Percentiles rank a stretch among this genome's conserved stretches.
Conservation (phyloP, 2,888 invertebrate species). For the Adelognathus sp. region DNA sequence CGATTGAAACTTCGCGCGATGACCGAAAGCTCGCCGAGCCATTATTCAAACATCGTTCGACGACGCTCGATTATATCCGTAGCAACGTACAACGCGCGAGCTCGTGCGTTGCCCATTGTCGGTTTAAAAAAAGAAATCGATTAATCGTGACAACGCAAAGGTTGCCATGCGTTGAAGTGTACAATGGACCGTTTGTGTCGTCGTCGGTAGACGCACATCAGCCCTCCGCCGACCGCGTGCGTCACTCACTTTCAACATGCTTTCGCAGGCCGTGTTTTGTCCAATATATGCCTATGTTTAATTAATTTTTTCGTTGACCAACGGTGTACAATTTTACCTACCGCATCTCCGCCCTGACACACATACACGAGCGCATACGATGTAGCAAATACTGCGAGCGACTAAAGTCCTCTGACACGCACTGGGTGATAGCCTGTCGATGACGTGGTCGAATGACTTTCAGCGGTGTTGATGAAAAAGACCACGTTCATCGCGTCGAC, state of each 20-base stretch:
- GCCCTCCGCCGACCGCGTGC: slow-evolving; percentile 41
- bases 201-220: slow-evolving; percentile 53
- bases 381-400: not conserved
- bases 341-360: not conserved
- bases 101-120: not conserved
- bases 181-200: slow-evolving; percentile 61
- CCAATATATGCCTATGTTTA: slow-evolving; percentile 59
- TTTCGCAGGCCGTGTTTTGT: slow-evolving; percentile 31
- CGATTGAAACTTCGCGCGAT: not conserved
- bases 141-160: slow-evolving; percentile 62
- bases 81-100: slow-evolving; percentile 49
- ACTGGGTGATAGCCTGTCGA: not conserved
- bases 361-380: not conserved
- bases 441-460: slow-evolving; percentile 9
- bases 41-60: slow-evolving; percentile 18
- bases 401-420: not conserved
- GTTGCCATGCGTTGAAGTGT: slow-evolving; percentile 50
- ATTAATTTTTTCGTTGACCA: slow-evolving; percentile 62
- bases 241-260: slow-evolving; percentile 43
- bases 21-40: not conserved
- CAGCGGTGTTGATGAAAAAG: not conserved
- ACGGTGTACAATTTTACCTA: slow-evolving; percentile 17
- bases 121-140: slow-evolving; percentile 56
- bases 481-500: not conserved
- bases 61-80: slow-evolving; percentile 56